phyloP scores from a whole-genome alignment of 2,888 invertebrate genomes.

The Biston stratarius region DNA sequence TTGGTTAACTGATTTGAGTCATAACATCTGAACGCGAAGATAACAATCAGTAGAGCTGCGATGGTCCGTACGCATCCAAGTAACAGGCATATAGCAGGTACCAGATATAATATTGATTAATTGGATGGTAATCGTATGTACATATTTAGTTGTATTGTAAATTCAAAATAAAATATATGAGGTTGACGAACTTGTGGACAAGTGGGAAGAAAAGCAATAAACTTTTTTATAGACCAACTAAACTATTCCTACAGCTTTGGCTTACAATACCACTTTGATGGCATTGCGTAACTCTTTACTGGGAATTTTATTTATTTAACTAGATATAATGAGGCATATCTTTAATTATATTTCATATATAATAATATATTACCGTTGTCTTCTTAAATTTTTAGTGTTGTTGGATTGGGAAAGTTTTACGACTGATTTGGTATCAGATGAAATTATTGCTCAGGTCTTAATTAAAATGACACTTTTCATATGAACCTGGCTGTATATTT shows the following conservation, averaged over 20 bases:
- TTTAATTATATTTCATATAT: conserved; percentile 35
- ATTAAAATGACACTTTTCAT: conserved; percentile 26
- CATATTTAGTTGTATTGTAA: conserved; percentile 78
- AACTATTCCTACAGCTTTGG: conserved; percentile 64
- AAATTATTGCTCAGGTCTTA: conserved; percentile 23
- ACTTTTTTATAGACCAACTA: conserved; percentile 73
- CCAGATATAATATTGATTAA: conserved; percentile 66
- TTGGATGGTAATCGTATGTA: conserved; percentile 77
- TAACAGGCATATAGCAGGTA: conserved; percentile 32
- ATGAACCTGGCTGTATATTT: neutral
- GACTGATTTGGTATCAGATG: conserved; percentile 20
- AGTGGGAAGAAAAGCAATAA: conserved; percentile 81
- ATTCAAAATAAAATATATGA: conserved; percentile 73
- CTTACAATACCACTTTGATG: conserved; percentile 54
- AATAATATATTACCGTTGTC: conserved; percentile 35
- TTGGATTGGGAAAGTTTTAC: conserved; percentile 29
- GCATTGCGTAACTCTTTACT: conserved; percentile 56
- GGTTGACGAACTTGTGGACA: conserved; percentile 68
- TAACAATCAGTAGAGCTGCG: conserved; percentile 22
- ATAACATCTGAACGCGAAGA: conserved; percentile 26
- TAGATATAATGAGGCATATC: conserved; percentile 38
- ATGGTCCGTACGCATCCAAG: conserved; percentile 20
- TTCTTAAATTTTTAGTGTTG: conserved; percentile 31
- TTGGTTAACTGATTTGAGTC: conserved; percentile 23
- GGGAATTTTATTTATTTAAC: conserved; percentile 44